Conservation (phyloP, 2,797 vertebrate genomes). For the Rhabdophis nuchalis region DNA sequence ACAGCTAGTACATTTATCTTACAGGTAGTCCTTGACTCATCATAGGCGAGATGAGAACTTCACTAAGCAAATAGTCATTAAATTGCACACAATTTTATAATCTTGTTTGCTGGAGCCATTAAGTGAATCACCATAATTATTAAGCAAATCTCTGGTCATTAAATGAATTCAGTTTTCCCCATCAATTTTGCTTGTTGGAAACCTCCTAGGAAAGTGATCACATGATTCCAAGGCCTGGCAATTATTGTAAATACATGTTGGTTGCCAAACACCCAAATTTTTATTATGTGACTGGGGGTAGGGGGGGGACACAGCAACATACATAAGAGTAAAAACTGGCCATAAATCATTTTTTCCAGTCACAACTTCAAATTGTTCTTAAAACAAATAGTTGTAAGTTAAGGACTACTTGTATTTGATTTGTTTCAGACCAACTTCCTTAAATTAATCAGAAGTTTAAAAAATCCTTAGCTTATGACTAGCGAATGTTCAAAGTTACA, state of each 20-base stretch:
- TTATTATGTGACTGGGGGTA: background rate
- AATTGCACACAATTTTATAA: background rate
- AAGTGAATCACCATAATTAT: background rate
- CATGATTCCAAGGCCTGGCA: background rate
- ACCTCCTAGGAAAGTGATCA: background rate
- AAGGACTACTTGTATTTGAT: background rate
- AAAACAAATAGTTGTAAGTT: background rate
- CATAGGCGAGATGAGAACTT: background rate
- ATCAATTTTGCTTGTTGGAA: background rate
- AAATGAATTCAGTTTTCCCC: background rate
- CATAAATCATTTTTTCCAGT: background rate
- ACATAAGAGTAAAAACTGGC: background rate
- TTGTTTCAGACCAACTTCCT: background rate
- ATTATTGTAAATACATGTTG: background rate
- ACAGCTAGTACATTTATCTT: background rate
- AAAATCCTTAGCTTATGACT: background rate
- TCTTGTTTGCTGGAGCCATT: background rate
- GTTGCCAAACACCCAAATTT: background rate
- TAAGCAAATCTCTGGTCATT: background rate
- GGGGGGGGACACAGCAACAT: background rate
- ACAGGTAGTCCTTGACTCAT: background rate
- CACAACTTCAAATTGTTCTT: background rate
- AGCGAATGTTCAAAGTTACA: too few species aligned
- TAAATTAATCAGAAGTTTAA: background rate
- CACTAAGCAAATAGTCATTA: background rate